phyloP scores from a whole-genome alignment of 2,113 vertebrate species.

The Ardeotis arabs region DNA sequence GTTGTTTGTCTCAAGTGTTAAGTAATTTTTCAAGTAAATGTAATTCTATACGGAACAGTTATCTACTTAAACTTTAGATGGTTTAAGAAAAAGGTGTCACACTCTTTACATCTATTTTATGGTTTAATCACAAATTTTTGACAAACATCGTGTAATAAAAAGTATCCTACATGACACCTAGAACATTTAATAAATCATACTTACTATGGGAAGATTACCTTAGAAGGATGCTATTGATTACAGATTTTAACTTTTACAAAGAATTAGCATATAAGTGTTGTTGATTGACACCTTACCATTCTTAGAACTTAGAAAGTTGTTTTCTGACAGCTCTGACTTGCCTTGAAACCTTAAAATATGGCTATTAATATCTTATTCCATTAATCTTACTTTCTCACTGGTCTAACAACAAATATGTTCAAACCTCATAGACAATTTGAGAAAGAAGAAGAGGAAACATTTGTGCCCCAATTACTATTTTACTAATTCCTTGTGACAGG shows the following conservation, averaged over 20 bases:
- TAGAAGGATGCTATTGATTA: background rate
- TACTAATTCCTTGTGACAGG: constrained; percentile 25
- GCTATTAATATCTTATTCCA: background rate
- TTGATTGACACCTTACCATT: background rate
- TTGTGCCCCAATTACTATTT: background rate
- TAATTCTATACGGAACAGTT: background rate
- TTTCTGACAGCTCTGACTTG: background rate
- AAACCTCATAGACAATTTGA: background rate
- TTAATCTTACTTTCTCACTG: background rate
- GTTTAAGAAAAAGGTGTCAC: background rate
- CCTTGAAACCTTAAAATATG: background rate
- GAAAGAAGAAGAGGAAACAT: background rate
- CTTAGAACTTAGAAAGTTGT: background rate
- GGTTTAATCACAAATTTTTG: background rate
- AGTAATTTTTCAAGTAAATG: background rate
- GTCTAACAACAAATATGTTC: background rate
- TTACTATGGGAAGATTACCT: background rate
- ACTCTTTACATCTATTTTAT: background rate
- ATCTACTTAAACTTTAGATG: background rate
- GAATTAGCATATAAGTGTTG: background rate
- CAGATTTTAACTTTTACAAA: background rate
- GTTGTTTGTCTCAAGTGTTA: background rate
- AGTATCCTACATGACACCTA: background rate
- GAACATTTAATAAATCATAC: background rate
- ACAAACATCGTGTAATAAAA: background rate